phyloP scores from a whole-genome alignment of 2,888 invertebrate species.

The Cosmopolites sordidus region DNA sequence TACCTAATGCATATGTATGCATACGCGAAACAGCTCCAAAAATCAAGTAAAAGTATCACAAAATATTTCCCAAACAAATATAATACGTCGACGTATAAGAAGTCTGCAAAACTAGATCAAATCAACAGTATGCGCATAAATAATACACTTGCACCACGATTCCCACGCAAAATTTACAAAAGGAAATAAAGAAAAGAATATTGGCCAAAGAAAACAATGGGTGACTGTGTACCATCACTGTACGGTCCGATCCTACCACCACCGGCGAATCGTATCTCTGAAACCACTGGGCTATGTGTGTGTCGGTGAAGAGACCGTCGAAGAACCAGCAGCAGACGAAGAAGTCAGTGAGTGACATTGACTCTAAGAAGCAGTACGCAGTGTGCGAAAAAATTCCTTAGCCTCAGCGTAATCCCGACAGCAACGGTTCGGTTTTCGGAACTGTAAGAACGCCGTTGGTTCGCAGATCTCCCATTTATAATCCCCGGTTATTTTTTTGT shows the following conservation, averaged over 20 bases:
- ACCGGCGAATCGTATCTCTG: conserved; percentile 10
- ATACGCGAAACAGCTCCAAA: too few species aligned
- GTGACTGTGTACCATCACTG: conserved; percentile 17
- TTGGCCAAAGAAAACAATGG: conserved; percentile 12
- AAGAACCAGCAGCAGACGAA: conserved; percentile 21
- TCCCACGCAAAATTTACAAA: conserved; percentile 15
- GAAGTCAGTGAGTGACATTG: conserved; percentile 42
- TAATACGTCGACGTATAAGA: too few species aligned
- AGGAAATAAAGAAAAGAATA: conserved; percentile 10
- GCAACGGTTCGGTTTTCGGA: too few species aligned
- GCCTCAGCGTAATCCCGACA: conserved; percentile 10
- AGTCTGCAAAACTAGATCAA: too few species aligned
- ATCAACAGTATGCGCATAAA: too few species aligned
- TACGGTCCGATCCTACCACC: conserved; percentile 7
- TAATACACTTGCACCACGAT: neutral
- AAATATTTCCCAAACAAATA: too few species aligned
- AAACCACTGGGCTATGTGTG: conserved; percentile 16
- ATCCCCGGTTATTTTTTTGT: too few species aligned
- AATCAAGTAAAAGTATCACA: too few species aligned
- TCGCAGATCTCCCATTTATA: too few species aligned
- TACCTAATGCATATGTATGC: too few species aligned
- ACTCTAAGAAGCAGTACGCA: conserved; percentile 38
- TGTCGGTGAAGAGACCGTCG: conserved; percentile 20
- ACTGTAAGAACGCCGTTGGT: too few species aligned
- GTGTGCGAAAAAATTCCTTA: conserved; percentile 25